Evolutionary conservation across 1,140 invertebrate genomes (phyloP), one percentile per base, ranked within the genome.

Genomic region (Heterodera carotae): DNA sequence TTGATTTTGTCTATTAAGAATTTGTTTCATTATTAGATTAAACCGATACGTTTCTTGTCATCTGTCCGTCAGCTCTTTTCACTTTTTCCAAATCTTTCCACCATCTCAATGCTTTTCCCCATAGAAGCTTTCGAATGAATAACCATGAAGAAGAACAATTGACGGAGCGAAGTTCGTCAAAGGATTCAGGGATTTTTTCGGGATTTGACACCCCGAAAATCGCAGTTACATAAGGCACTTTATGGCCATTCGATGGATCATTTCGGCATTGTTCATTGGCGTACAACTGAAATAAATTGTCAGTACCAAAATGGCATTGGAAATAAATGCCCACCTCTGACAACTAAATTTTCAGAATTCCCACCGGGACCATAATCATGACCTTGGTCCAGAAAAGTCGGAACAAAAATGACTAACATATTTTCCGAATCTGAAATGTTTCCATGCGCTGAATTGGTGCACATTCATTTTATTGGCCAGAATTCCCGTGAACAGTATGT

Each of bases 361-460:
- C n/a, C n/a, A n/a, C n/a, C n/a, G n/a, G n/a, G n/a, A n/a, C n/a
- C n/a, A n/a, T n/a, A n/a, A n/a, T n/a, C n/a, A n/a, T n/a, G n/a
- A 39, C 4, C 36, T 39, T 39, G 4, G 36, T n/a, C 36, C 10
- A 69, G 31, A 69, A 48, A 8, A 36, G 27, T 8, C 68, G 36
- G 2, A 0, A 72, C 10, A 72, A 71, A 71, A 5, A 0, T n/a
- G 31, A 69, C n/a, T 48, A 18, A 74, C 71, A 36, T 64, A 36
- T 64, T 74, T 74, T 29, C 75, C 75, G 39, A 2, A 18, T 74
- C 71, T 76, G 62, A 76, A 76, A 25, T 76, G 64, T 33, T 53
- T n/a, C 75, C 64, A 74, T 33, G 33, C 33, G 53, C 70, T 76
- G 70, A 70, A 74, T 36, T 76, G 76, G 15, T 76, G 64, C 53